Base-by-base conservation (phyloP, 2,113 vertebrate species). In the Brachionichthys hirsutus region DNA sequence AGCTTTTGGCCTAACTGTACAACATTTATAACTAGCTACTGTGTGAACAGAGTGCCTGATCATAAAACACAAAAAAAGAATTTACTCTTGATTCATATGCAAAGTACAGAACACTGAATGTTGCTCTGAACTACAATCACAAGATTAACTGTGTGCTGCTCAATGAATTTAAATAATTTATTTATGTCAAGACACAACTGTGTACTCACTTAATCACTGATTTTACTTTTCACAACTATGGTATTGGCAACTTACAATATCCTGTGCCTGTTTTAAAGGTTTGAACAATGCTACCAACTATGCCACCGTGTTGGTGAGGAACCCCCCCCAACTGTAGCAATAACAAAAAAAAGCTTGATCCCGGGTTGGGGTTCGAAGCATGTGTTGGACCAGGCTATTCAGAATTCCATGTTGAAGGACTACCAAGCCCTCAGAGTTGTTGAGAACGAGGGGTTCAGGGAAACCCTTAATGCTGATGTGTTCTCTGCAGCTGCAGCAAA, bases 11-110 rank as follows among this genome's bases (percentile, higher is more conserved):
- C 43, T 66, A 64, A 78, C 38, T 67, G n/a, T n/a, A 43, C 41
- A 61, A 40, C 51, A 73, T 64, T 53, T 49, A n/a, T 67, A 62
- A 55, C 53, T 55, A 61, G 48, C 69, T 73, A 43, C 20, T 51
- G 6, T 55, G 54, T 45, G n/a, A n/a, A n/a, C n/a, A 55, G 52
- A 75, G 76, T 81, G 81, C 66, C 77, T 78, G n/a, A n/a, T n/a
- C 75, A 62, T 54, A 60, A 54, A 35, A 52, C n/a, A n/a, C 54
- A 4, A 54, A 50, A 36, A 52, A 18, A 9, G 42, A 40, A 44
- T 62, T 51, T 60, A 62, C 12, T 65, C 10, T 17, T 54, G 16
- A 67, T 80, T 67, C 49, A 81, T 88, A 88, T 87, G 86, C 83
- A 87, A 87, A 54, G 63, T 74, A 22, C 75, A 52, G 52, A 61